Evolutionary conservation across 2,797 vertebrate genomes (phyloP).

Genomic region (Dallia pectoralis): DNA sequence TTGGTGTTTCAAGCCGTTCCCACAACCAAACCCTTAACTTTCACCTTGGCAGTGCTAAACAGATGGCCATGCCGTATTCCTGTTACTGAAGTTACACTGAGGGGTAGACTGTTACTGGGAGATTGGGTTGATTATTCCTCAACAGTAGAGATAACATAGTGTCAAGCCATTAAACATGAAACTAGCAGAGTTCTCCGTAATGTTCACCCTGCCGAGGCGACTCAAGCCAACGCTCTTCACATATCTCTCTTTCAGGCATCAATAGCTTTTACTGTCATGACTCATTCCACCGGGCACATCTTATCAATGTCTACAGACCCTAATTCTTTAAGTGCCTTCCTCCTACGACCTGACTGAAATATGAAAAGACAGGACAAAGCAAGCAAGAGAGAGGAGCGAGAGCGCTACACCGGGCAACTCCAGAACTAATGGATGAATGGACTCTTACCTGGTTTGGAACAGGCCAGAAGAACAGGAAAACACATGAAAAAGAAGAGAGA

Average conservation of each 20-base stretch:
- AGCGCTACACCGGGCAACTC: neutral
- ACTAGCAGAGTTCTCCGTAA: neutral
- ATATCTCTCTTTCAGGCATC: conserved; percentile 40
- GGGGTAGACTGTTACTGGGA: too few relatives aligned
- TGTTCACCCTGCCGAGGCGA: too few relatives aligned
- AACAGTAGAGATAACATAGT: neutral
- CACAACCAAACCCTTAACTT: too few relatives aligned
- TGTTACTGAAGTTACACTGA: too few relatives aligned
- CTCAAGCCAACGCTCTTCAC: conserved; percentile 36
- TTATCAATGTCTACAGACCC: conserved; percentile 53
- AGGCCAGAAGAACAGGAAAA: neutral
- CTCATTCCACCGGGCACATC: conserved; percentile 61
- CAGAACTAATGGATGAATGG: neutral
- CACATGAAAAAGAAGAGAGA: neutral
- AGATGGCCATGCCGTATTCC: too few relatives aligned
- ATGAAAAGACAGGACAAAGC: neutral
- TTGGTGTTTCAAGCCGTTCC: too few relatives aligned
- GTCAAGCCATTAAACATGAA: neutral
- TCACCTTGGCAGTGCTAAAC: too few relatives aligned
- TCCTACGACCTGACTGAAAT: conserved; percentile 12
- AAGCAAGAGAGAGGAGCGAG: neutral
- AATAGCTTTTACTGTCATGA: conserved; percentile 59
- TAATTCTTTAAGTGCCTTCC: conserved; percentile 18
- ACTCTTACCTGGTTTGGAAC: conserved; percentile 7
- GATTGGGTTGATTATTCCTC: neutral